Evolutionary conservation across 1,140 invertebrate genomes (phyloP).

Genomic region (Idris sp.): DNA sequence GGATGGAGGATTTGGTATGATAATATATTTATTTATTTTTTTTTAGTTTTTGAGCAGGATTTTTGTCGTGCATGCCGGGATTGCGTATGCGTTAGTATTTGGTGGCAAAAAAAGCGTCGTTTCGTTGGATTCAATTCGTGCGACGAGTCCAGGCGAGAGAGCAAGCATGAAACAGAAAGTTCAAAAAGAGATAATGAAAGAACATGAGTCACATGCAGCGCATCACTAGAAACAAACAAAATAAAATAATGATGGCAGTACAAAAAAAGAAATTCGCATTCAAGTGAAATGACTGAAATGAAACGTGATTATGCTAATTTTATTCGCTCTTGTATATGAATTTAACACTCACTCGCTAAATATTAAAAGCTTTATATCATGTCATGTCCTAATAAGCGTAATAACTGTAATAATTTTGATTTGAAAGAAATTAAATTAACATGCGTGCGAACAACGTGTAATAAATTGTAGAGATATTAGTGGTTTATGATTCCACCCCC

Average conservation of each 20-base stretch:
- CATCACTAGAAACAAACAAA: no score
- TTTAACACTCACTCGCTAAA: slow-evolving; percentile 29
- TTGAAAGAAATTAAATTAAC: no score
- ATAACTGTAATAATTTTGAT: no score
- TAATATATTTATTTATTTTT: no score
- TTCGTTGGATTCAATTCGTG: slow-evolving; percentile 74
- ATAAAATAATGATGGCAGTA: no score
- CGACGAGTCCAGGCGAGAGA: slow-evolving; percentile 74
- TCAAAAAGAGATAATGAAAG: slow-evolving; percentile 76
- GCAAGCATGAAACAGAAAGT: slow-evolving; percentile 79
- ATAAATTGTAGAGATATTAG: no score
- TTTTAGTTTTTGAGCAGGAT: slow-evolving; percentile 56
- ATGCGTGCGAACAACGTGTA: no score
- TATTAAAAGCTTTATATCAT: slow-evolving; percentile 12
- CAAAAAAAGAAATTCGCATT: slow-evolving; percentile 52
- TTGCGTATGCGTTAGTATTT: slow-evolving; percentile 43
- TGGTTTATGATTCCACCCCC: no score
- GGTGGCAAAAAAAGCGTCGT: slow-evolving; percentile 49
- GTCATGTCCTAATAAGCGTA: no score
- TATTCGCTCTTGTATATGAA: slow-evolving; percentile 23
- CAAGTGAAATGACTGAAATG: slow-evolving; percentile 33
- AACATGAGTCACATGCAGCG: slow-evolving; percentile 71
- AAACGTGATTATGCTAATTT: slow-evolving; percentile 51
- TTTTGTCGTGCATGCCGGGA: slow-evolving; percentile 53
- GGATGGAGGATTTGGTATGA: slow-evolving; percentile 54